Base-by-base conservation (phyloP, 23 tunicate genomes). In the Ciona savignyi region DNA sequence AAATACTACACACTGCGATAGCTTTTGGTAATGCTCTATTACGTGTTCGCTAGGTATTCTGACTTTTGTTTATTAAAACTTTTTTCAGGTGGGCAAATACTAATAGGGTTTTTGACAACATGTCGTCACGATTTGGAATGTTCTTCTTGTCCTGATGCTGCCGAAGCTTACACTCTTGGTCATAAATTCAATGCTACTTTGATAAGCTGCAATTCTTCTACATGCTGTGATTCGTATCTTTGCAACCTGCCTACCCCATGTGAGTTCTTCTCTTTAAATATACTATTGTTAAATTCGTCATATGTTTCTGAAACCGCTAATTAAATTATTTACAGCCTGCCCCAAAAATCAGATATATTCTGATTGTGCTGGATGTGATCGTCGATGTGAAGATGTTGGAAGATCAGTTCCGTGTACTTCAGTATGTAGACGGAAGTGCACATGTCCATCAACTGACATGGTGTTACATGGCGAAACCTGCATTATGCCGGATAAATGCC, bases 341-440 rank as follows among this genome's bases (percentile, higher is more conserved):
- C 71, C 78, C 20, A 61, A 74, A 34, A 73, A 65, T 29, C 73
- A 74, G 61, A 78, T 82, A n/a, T 82, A 67, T 67, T 35, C 75
- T 1, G 1, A 35, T 6, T 82, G 87, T 68, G 87, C 68, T 24
- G 75, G 75, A 30, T 82, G 71, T 32, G 64, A 67, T 6, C 3
- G 33, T 1, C 48, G 33, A 15, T 72, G 76, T 48, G 76, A 4
- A 4, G 76, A 48, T 29, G 15, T 63, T n/a, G 63, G 63, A 2
- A 51, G 21, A 2, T 2, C 34, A 21, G 49, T 26, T 21, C 6
- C 27, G 4, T 72, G 76, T 23, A 49, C 76, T n/a, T 29, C 33
- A 1, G 19, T n/a, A 23, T 72, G 76, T 48, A 26, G 76, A 24
- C 24, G 6, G 15, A 33, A 49, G 21, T 72, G 76, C 29, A 42